Evolutionary conservation across 2,888 invertebrate genomes (phyloP), one percentile per base, ranked within the genome.

Genomic region (Drosophila greeni): DNA sequence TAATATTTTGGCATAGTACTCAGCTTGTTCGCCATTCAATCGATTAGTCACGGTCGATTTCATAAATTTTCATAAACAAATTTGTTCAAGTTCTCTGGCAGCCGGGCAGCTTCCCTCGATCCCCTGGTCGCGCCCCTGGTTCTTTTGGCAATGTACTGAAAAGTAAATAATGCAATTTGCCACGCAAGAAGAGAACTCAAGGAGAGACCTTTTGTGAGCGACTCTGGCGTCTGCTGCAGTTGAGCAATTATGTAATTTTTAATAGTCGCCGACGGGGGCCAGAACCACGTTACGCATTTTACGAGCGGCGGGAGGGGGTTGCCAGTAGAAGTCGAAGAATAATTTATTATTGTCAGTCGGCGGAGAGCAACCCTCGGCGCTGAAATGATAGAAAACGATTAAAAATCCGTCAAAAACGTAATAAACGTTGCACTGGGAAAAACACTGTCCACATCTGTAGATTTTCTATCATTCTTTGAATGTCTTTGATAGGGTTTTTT

Each of bases 191-290:
- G 42, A 31, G 45, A 45, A 31, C 56, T 26, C 37, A 42, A 34
- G 59, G 37, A 53, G 45, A 61, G 39, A 42, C 33, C 60, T 66
- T 57, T 57, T 67, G 76, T 71, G 59, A 62, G 43, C 52, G 66
- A 33, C 51, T 59, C 64, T 64, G 42, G 62, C 12, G 29, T 62
- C 23, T 14, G 54, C 75, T 71, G 82, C 77, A 79, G 66, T 74
- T 79, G 62, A 82, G 80, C 80, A 78, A 82, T 78, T 78, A 72
- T 79, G 82, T 78, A 79, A 82, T 82, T 79, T 79, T 78, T 79
- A 78, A 82, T 76, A 76, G 78, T 72, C 79, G 53, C 33, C 55
- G 55, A 52, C 34, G 64, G 68, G 20, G 56, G 33, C 29, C 40
- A 43, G 59, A 60, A 73, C 29, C 3, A 47, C 62, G 81, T 65